A percentile compares a stretch with the other conserved stretches of the same genome.
phyloP scores from a whole-genome alignment of 2,888 invertebrate genomes.

The Brenthis hecate region DNA sequence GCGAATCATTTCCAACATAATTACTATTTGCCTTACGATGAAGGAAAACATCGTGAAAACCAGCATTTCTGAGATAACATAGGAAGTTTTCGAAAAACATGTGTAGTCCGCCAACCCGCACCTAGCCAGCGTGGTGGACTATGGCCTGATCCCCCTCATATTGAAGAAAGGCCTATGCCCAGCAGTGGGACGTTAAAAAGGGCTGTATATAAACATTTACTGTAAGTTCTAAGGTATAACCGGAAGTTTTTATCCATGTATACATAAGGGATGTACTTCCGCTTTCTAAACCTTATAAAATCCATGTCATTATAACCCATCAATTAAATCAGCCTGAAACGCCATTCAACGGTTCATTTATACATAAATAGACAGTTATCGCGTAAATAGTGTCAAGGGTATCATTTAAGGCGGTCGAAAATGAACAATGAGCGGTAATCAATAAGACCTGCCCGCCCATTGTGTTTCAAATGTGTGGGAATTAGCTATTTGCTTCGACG shows the following conservation, averaged over 20 bases:
- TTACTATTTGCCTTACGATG: too few species aligned
- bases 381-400: conserved; percentile 68
- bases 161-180: too few species aligned
- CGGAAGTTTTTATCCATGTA: neutral
- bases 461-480: conserved; percentile 79
- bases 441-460: conserved; percentile 74
- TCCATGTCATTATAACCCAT: conserved; percentile 8
- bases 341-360: conserved; percentile 33
- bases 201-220: too few species aligned
- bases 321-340: conserved; percentile 14
- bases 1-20: too few species aligned
- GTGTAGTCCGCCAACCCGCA: too few species aligned
- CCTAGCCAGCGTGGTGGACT: too few species aligned
- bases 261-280: neutral
- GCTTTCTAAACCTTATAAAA: conserved; percentile 2
- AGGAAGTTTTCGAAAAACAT: too few species aligned
- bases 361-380: conserved; percentile 44
- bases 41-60: too few species aligned
- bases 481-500: conserved; percentile 81
- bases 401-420: conserved; percentile 72
- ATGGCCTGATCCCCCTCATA: too few species aligned
- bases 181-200: too few species aligned
- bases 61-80: too few species aligned
- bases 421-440: conserved; percentile 78
- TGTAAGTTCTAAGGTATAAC: neutral